A percentile compares a stretch with the other conserved stretches of the same genome.
Conservation (phyloP, 2,888 invertebrate genomes). For the Frankliniella intonsa region DNA sequence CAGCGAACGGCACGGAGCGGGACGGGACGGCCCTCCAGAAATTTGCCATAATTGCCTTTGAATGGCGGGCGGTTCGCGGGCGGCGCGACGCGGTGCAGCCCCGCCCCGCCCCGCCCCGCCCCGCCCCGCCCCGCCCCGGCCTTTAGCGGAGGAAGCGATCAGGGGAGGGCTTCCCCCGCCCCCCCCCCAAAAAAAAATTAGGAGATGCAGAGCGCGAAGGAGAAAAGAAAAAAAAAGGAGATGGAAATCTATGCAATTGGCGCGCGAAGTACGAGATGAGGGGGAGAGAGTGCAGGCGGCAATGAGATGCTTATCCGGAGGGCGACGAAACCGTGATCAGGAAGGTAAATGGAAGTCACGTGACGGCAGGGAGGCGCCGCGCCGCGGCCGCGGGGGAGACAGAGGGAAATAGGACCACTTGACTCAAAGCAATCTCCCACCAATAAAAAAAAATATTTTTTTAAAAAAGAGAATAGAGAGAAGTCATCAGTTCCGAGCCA, state of each 20-base stretch:
- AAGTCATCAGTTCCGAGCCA: too few species aligned
- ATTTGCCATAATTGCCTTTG: slow-evolving; percentile 14
- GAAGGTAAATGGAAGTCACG: not conserved
- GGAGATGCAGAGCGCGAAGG: not conserved
- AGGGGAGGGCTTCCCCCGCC: not conserved
- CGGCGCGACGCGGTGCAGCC: not conserved
- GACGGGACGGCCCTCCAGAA: not conserved
- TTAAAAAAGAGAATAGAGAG: too few species aligned
- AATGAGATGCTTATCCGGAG: not conserved
- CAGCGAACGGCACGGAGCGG: not conserved
- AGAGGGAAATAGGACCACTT: too few species aligned
- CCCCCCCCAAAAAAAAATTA: too few species aligned
- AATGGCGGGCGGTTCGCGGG: not conserved
- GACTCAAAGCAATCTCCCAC: too few species aligned
- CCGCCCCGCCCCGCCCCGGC: not conserved
- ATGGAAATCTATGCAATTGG: not conserved
- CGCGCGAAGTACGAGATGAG: not conserved
- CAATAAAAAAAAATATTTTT: too few species aligned
- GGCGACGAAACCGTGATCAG: not conserved
- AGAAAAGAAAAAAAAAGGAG: not conserved
- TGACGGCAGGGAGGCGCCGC: too few species aligned
- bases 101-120: too few species aligned
- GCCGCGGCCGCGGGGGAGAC: too few species aligned
- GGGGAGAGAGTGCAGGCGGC: not conserved
- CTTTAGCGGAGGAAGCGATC: not conserved